These are phyloP conservation scores for Pangasius krempfi DNA, from an alignment of 2,797 vertebrate species.

Conservation along the genomic window DNA sequence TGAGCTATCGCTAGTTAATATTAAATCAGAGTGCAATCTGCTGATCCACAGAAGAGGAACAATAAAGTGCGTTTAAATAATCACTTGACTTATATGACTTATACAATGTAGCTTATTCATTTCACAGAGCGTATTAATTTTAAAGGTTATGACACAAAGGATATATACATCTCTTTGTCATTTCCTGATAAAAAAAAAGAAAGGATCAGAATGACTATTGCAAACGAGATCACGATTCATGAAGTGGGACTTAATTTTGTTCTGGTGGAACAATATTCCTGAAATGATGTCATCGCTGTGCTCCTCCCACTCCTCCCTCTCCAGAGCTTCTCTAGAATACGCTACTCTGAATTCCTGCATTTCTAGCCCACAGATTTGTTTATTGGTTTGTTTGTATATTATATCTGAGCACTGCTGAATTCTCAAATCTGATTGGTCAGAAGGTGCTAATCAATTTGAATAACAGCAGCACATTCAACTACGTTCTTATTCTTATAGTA, in stretches of 20 bases:
- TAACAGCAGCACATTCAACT: no score
- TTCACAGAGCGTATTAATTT: neutral
- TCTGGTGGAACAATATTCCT: neutral
- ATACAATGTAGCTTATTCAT: neutral
- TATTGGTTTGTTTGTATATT: neutral
- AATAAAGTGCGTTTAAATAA: neutral
- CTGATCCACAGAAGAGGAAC: neutral
- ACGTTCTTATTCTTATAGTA: no score
- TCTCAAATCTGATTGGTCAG: neutral
- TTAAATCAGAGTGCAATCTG: neutral
- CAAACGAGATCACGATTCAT: neutral
- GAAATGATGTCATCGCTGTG: neutral
- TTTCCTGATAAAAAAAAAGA: no score
- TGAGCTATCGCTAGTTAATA: neutral
- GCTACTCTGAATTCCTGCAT: neutral
- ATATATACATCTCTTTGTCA: neutral
- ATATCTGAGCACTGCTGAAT: neutral
- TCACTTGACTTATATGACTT: neutral
- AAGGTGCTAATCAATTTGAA: neutral
- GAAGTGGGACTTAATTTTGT: neutral
- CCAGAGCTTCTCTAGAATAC: neutral
- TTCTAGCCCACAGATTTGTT: neutral
- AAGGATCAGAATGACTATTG: neutral
- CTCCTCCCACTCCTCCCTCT: neutral
- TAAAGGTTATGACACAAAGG: neutral